phyloP scores from a whole-genome alignment of 2,113 vertebrate genomes.

The Rhynchomys soricoides region DNA sequence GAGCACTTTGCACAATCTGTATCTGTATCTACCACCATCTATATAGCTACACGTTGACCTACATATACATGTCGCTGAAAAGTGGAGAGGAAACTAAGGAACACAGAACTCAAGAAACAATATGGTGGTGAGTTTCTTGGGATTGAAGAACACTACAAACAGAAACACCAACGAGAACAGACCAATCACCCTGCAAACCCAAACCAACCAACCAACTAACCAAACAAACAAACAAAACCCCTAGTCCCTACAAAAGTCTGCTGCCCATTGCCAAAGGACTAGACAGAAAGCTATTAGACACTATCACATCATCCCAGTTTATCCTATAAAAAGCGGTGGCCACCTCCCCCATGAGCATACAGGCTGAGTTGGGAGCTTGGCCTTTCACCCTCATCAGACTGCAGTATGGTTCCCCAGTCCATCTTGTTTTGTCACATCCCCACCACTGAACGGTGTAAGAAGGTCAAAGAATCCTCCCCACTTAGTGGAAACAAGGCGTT shows the following conservation, averaged over 20 bases:
- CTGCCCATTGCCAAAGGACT: conserved; percentile 8
- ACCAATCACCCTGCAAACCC: not conserved
- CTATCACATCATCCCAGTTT: not conserved
- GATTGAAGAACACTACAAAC: not conserved
- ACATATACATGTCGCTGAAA: not conserved
- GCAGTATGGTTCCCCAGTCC: not conserved
- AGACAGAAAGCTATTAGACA: conserved; percentile 32
- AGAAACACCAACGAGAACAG: conserved; percentile 23
- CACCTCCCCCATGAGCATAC: not conserved
- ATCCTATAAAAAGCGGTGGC: not conserved
- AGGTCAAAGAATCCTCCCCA: not conserved
- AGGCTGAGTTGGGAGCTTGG: not conserved
- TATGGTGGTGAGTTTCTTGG: not conserved
- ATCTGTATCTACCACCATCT: not conserved
- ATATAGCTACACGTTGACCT: not conserved
- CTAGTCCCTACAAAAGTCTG: not conserved
- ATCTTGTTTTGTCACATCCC: not conserved
- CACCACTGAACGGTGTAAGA: not conserved
- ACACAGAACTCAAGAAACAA: not conserved
- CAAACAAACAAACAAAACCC: not conserved
- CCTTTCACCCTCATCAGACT: not conserved
- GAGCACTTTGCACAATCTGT: not conserved
- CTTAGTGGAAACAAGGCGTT: not conserved
- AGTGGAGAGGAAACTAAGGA: not conserved
- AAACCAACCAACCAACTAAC: not conserved